Percentiles rank a stretch among this genome's conserved stretches.
These are phyloP conservation scores for Atta texana DNA, from an alignment of 1,140 invertebrate genomes.

Conservation along the genomic window DNA sequence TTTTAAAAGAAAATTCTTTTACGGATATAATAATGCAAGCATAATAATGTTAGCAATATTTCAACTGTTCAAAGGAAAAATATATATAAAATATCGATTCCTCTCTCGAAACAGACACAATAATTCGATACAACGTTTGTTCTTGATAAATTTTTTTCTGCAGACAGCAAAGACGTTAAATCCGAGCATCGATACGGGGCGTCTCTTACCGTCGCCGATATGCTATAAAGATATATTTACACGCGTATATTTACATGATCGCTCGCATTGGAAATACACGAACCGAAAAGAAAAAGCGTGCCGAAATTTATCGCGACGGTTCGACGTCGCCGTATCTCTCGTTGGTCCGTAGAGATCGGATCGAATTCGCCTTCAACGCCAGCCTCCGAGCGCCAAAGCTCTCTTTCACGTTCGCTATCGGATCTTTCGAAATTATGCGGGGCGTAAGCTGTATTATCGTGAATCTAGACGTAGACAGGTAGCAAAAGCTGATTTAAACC, in stretches of 20 bases:
- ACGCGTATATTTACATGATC: too few species aligned
- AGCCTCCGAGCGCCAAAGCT: background rate
- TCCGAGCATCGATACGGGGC: background rate
- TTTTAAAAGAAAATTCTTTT: background rate
- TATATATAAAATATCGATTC: background rate
- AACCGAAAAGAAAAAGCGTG: slow-evolving; percentile 33
- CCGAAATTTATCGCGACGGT: slow-evolving; percentile 41
- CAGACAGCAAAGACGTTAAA: slow-evolving; percentile 14
- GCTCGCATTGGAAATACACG: background rate
- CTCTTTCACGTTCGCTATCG: slow-evolving; percentile 35
- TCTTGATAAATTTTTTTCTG: background rate
- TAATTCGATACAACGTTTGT: background rate
- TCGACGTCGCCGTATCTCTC: slow-evolving; percentile 21
- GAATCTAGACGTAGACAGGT: background rate
- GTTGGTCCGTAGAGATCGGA: slow-evolving; percentile 16
- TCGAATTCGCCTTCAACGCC: slow-evolving; percentile 24
- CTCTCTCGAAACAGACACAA: background rate
- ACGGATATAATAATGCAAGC: background rate
- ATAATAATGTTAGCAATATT: background rate
- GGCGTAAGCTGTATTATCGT: background rate
- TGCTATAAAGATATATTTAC: slow-evolving; percentile 35
- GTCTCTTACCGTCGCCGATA: slow-evolving; percentile 10
- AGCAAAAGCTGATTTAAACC: background rate
- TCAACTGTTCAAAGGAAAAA: background rate
- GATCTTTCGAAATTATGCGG: slow-evolving; percentile 11